These are phyloP conservation scores for Misgurnus mizolepis DNA, from an alignment of 2,113 vertebrate genomes.

Conservation along the genomic window DNA sequence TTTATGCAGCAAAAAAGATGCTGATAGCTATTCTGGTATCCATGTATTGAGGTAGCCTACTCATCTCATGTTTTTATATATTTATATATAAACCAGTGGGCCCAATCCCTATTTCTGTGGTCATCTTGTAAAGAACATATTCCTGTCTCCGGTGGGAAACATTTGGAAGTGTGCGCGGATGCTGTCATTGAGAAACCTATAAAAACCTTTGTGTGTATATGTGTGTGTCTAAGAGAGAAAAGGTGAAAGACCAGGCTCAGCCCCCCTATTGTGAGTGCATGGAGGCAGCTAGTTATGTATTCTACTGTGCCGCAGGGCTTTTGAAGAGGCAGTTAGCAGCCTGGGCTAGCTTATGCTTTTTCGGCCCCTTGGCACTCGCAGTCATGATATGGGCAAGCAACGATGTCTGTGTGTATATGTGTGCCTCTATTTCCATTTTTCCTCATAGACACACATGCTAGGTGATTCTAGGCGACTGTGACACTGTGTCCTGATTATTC, in stretches of 20 bases:
- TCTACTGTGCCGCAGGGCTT: constrained; percentile 33
- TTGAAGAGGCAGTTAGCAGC: constrained; percentile 37
- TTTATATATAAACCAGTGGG: background rate
- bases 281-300: constrained; percentile 21
- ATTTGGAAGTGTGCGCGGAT: constrained; percentile 25
- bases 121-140: background rate
- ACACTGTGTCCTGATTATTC: constrained; percentile 24
- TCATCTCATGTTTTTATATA: no score
- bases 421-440: constrained; percentile 16
- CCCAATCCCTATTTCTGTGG: background rate
- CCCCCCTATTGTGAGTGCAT: constrained; percentile 11
- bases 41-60: no score
- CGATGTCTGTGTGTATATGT: constrained; percentile 27
- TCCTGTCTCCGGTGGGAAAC: background rate
- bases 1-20: background rate
- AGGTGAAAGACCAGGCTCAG: constrained; percentile 22
- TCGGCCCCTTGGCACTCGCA: constrained; percentile 19
- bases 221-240: constrained; percentile 7
- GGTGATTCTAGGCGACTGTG: constrained; percentile 14
- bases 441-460: constrained; percentile 19
- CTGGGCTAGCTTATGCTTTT: constrained; percentile 25
- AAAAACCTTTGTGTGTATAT: constrained; percentile 2
- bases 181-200: constrained; percentile 27
- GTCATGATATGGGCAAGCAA: constrained; percentile 35
- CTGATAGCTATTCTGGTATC: background rate